Percentiles rank a stretch among this genome's conserved stretches.
phyloP scores from a whole-genome alignment of 2,113 vertebrate genomes.

The Coregonus clupeaformis region DNA sequence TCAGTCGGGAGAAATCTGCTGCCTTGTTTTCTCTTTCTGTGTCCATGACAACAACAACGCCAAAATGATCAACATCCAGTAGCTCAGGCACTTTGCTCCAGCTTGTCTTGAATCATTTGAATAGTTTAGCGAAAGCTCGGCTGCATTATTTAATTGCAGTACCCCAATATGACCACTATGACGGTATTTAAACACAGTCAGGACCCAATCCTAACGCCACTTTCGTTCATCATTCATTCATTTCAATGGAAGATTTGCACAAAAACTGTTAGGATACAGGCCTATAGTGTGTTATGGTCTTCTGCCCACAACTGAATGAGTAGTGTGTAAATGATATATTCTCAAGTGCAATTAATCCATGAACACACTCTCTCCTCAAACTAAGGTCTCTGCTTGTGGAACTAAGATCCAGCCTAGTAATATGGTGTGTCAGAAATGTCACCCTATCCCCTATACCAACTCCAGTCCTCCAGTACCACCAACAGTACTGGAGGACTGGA shows the following conservation, averaged over 20 bases:
- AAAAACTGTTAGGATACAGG: too few relatives aligned
- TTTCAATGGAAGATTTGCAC: constrained; percentile 1
- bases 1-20: constrained; percentile 4
- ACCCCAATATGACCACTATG: constrained; percentile 40
- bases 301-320: constrained; percentile 30
- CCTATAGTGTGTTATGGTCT: too few relatives aligned
- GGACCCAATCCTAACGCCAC: constrained; percentile 4
- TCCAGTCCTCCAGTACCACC: too few relatives aligned
- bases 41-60: constrained; percentile 22
- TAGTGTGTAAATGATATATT: constrained; percentile 48
- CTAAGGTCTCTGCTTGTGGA: constrained; percentile 28
- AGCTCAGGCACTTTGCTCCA: constrained; percentile 70
- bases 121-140: constrained; percentile 25
- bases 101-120: constrained; percentile 30
- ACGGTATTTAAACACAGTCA: constrained; percentile 55
- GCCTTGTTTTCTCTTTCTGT: constrained; percentile 14
- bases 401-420: constrained; percentile 32
- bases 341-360: constrained; percentile 70
- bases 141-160: constrained; percentile 44
- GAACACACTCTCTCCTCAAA: constrained; percentile 36
- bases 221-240: constrained; percentile 1
- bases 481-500: too few relatives aligned
- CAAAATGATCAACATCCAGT: constrained; percentile 44
- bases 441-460: background rate
- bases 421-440: background rate